Conservation (phyloP, 1,140 invertebrate genomes). For the Harlomillsia oculata region DNA sequence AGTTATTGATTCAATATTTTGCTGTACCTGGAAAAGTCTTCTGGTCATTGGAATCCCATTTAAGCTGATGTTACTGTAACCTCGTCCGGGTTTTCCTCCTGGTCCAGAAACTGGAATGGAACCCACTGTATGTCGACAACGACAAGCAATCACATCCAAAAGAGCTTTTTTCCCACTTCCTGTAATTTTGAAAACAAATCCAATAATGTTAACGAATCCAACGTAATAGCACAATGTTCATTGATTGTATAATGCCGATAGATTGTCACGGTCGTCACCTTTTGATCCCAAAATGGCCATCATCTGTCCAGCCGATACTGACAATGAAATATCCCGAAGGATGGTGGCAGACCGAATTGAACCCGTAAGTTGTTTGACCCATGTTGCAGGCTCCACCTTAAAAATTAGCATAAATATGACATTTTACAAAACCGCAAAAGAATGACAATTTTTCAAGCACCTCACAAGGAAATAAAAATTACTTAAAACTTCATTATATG, state of each 20-base stretch:
- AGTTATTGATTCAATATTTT: too few relatives aligned
- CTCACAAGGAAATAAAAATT: too few relatives aligned
- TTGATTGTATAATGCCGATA: neutral
- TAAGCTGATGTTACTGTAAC: constrained; percentile 70
- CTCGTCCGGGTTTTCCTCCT: constrained; percentile 54
- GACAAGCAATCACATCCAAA: constrained; percentile 77
- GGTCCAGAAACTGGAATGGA: constrained; percentile 38
- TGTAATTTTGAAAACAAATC: constrained; percentile 40
- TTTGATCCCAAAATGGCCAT: constrained; percentile 85
- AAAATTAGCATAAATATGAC: too few relatives aligned
- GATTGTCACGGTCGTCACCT: constrained; percentile 48
- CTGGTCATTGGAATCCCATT: constrained; percentile 70
- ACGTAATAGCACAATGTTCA: constrained; percentile 1
- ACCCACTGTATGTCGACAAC: constrained; percentile 33
- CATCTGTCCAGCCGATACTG: constrained; percentile 81
- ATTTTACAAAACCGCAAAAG: too few relatives aligned
- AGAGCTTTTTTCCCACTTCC: constrained; percentile 82
- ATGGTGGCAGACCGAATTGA: constrained; percentile 70
- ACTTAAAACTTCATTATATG: too few relatives aligned
- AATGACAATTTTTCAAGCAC: too few relatives aligned
- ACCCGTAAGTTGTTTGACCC: constrained; percentile 63
- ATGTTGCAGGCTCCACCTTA: constrained; percentile 69
- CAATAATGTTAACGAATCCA: constrained; percentile 1
- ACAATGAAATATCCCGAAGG: constrained; percentile 79
- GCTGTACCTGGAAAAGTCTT: constrained; percentile 66